Evolutionary conservation across 2,113 vertebrate genomes (phyloP), one percentile per base, ranked within the genome.

Genomic region (Colistium nudipinnis): DNA sequence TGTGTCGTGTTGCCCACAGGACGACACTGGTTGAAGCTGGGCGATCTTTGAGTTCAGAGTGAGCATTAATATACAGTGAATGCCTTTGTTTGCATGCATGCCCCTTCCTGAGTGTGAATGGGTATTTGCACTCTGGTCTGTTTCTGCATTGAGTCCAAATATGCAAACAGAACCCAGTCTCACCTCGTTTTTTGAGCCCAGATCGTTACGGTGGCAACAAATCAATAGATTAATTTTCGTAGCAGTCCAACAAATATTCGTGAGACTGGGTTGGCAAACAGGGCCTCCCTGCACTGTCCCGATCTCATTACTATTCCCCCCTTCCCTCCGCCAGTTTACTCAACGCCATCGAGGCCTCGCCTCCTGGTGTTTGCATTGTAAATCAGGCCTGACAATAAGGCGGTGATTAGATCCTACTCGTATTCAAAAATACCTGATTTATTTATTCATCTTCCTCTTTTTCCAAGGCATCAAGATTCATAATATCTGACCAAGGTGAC

Each of bases 391-490:
- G 83, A 89, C 87, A 88, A 89, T 88, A 78, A 88, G 80, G 59
- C 82, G 30, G 82, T 90, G 88, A 91, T 92, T 91, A 87, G 89
- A 91, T 89, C 81, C 83, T 62, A 35, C 79, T 87, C 86, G 71
- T 85, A 90, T 90, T 90, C 86, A 89, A 86, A 87, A 83, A 64
- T 77, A 84, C 70, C 79, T 75, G 78, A 87, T 92, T 90, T 90
- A 92, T 92, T 86, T 88, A 91, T 92, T 91, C 86, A 88, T 85
- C 80, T 74, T 51, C 64, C 65, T 62, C 79, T 73, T 80, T 82
- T 76, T 69, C 83, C 64, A 60, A 74, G 61, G 8, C 78, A 75
- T 88, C 89, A 71, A 71, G 86, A 90, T 90, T 90, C 86, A 85
- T 87, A 87, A 85, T 87, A 68, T 90, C 86, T 87, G 87, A 82